These are phyloP conservation scores for Akabosia matsudoensis DNA, from an alignment of 1,140 invertebrate species.

Conservation along the genomic window DNA sequence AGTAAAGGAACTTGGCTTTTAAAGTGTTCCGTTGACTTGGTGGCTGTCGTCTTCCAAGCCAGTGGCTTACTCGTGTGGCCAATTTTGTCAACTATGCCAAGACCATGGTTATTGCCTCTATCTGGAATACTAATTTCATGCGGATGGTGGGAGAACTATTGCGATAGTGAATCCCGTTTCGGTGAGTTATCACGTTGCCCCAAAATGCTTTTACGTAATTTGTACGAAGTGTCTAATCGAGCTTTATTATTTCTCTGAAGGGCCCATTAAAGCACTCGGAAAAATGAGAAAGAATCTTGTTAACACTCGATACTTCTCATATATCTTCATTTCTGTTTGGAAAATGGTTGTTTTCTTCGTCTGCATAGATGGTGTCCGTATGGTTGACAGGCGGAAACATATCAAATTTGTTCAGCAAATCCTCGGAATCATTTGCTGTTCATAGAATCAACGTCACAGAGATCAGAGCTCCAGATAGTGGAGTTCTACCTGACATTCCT, in stretches of 20 bases:
- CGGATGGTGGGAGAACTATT: slow-evolving; percentile 97
- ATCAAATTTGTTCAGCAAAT: slow-evolving; percentile 71
- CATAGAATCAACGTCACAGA: slow-evolving; percentile 76
- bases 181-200: slow-evolving; percentile 52
- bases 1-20: slow-evolving; percentile 41
- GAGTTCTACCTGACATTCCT: slow-evolving; percentile 40
- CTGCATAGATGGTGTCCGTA: slow-evolving; percentile 67
- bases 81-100: slow-evolving; percentile 61
- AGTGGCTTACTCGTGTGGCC: slow-evolving; percentile 89
- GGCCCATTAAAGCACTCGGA: slow-evolving; percentile 72
- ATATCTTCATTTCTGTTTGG: slow-evolving; percentile 83
- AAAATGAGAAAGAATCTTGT: slow-evolving; percentile 76
- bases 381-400: slow-evolving; percentile 72
- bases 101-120: slow-evolving; percentile 79
- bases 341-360: slow-evolving; percentile 78
- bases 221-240: too few species aligned
- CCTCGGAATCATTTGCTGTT: slow-evolving; percentile 68
- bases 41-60: slow-evolving; percentile 76
- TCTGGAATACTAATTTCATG: slow-evolving; percentile 79
- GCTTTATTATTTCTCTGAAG: too few species aligned
- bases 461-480: slow-evolving; percentile 50
- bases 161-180: slow-evolving; percentile 74
- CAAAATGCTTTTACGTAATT: too few species aligned
- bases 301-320: slow-evolving; percentile 78
- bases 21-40: slow-evolving; percentile 62